Conservation (phyloP, 2,888 invertebrate species). For the Eupeodes latifasciatus region DNA sequence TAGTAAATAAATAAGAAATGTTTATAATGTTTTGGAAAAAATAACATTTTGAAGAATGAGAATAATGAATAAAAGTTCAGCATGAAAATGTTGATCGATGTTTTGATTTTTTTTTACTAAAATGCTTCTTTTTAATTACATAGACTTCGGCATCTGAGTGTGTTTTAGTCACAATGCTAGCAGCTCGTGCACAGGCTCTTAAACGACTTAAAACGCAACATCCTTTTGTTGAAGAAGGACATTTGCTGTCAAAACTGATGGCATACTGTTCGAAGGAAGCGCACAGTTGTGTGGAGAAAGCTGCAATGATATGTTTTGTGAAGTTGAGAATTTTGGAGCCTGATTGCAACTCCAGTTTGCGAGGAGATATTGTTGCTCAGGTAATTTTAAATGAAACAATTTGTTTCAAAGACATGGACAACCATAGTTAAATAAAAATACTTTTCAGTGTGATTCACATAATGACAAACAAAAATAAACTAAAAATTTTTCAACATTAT, state of each 20-base stretch:
- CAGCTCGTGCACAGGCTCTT: slow-evolving; percentile 95
- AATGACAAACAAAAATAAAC: too few relatives aligned
- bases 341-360: slow-evolving; percentile 91
- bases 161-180: slow-evolving; percentile 95
- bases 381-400: slow-evolving; percentile 84
- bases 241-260: slow-evolving; percentile 95
- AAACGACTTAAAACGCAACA: slow-evolving; percentile 93
- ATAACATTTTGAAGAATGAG: slow-evolving; percentile 12
- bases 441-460: too few relatives aligned
- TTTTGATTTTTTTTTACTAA: slow-evolving; percentile 30
- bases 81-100: neutral
- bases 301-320: slow-evolving; percentile 97
- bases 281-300: slow-evolving; percentile 96
- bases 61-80: slow-evolving; percentile 11
- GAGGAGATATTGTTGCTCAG: slow-evolving; percentile 91
- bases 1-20: neutral
- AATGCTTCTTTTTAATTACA: slow-evolving; percentile 81
- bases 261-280: slow-evolving; percentile 96
- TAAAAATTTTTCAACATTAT: too few relatives aligned
- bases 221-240: slow-evolving; percentile 95
- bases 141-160: slow-evolving; percentile 98
- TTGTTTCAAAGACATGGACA: too few relatives aligned
- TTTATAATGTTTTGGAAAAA: slow-evolving; percentile 20
- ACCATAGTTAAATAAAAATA: too few relatives aligned
- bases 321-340: slow-evolving; percentile 95